Evolutionary conservation across 2,888 invertebrate genomes (phyloP).

Genomic region (Noctua comes): DNA sequence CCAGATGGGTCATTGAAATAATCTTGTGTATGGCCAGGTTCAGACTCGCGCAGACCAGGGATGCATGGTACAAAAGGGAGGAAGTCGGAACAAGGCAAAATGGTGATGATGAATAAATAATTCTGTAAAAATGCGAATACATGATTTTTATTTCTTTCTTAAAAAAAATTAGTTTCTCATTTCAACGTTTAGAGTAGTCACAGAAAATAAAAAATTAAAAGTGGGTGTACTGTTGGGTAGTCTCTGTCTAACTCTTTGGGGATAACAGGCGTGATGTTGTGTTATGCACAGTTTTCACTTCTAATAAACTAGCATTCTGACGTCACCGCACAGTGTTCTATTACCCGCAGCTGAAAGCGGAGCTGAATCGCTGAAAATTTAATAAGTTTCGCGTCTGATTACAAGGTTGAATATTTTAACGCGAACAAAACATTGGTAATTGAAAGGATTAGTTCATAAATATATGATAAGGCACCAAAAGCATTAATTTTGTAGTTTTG

Average conservation of each 20-base stretch:
- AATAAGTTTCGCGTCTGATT: constrained; percentile 58
- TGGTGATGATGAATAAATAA: too few relatives aligned
- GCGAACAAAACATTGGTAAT: constrained; percentile 54
- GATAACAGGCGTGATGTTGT: neutral
- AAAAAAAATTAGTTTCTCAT: neutral
- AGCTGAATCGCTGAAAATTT: constrained; percentile 57
- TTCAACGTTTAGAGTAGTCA: neutral
- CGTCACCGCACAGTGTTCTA: constrained; percentile 40
- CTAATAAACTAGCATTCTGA: constrained; percentile 34
- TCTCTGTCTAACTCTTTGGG: neutral
- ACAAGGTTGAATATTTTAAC: constrained; percentile 58
- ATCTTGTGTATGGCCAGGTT: too few relatives aligned
- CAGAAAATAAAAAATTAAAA: neutral
- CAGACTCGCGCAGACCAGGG: too few relatives aligned
- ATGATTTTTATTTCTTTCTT: neutral
- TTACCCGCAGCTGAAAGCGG: constrained; percentile 47
- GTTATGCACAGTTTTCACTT: neutral
- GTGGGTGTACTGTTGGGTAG: neutral
- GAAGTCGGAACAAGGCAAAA: too few relatives aligned
- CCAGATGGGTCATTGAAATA: too few relatives aligned
- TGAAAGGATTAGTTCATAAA: constrained; percentile 60
- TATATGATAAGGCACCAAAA: constrained; percentile 25
- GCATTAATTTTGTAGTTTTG: constrained; percentile 27
- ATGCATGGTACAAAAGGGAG: too few relatives aligned
- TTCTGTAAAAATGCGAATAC: neutral